These are phyloP conservation scores for Epiblema foenella DNA, from an alignment of 2,888 invertebrate genomes.

Conservation along the genomic window DNA sequence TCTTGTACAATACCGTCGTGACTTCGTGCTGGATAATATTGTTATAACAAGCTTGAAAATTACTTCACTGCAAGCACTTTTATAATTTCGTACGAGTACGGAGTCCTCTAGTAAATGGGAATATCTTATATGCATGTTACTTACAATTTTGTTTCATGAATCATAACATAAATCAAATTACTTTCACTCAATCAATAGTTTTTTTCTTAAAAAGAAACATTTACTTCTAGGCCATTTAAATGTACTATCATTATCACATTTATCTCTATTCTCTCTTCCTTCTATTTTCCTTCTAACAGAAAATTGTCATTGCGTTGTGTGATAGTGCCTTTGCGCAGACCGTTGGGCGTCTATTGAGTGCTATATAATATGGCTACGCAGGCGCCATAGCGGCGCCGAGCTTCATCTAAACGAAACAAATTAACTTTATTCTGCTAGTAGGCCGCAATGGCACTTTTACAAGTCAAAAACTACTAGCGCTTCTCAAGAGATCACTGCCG, in stretches of 20 bases:
- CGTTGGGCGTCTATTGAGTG: constrained; percentile 60
- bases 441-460: no score
- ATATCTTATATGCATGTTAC: background rate
- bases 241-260: no score
- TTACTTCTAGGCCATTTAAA: no score
- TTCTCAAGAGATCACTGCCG: no score
- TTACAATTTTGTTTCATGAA: background rate
- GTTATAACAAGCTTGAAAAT: background rate
- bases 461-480: no score
- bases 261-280: background rate
- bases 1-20: constrained; percentile 20
- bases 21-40: constrained; percentile 23
- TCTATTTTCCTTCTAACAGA: background rate
- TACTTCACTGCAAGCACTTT: background rate
- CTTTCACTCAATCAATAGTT: no score
- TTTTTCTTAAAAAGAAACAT: no score
- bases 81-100: background rate
- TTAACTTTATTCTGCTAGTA: no score
- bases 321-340: constrained; percentile 59
- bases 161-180: background rate
- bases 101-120: background rate
- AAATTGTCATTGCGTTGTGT: background rate
- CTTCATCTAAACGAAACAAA: constrained; percentile 52
- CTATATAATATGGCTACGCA: constrained; percentile 47
- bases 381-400: constrained; percentile 58